These are phyloP conservation scores for Misgurnus anguillicaudatus DNA, from an alignment of 2,113 vertebrate genomes.

Conservation along the genomic window DNA sequence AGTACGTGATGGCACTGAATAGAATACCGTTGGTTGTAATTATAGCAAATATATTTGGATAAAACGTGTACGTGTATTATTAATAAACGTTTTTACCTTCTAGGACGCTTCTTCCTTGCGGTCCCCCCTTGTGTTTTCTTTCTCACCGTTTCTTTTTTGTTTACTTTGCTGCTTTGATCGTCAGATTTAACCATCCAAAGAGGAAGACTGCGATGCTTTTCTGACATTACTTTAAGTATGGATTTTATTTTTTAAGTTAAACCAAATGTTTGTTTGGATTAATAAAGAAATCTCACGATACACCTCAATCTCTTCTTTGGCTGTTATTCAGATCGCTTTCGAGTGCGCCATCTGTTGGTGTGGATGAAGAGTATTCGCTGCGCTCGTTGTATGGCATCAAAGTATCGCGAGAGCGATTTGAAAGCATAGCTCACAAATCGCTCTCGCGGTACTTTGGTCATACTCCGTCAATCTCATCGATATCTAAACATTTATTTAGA, in stretches of 20 bases:
- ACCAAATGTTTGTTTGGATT: neutral
- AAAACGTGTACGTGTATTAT: no score
- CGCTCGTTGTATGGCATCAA: no score
- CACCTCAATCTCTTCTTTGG: neutral
- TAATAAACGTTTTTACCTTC: conserved; percentile 49
- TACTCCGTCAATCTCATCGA: no score
- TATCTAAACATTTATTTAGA: no score
- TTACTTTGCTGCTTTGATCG: neutral
- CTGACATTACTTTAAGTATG: conserved; percentile 56
- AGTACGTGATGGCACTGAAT: conserved; percentile 64
- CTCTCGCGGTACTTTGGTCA: no score
- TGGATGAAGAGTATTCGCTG: neutral
- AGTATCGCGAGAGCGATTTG: no score
- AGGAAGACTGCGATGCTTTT: conserved; percentile 63
- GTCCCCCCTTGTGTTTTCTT: conserved; percentile 21
- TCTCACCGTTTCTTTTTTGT: neutral
- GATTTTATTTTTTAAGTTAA: neutral
- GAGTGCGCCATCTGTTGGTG: neutral
- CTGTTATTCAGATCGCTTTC: neutral
- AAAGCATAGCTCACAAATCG: no score
- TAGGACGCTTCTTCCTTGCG: conserved; percentile 38
- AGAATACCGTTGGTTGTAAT: neutral
- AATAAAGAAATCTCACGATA: neutral
- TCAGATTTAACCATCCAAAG: conserved; percentile 67
- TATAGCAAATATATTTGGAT: neutral